Evolutionary conservation across 2,113 vertebrate species (phyloP).

Genomic region (Dunckerocampus dactyliophorus): DNA sequence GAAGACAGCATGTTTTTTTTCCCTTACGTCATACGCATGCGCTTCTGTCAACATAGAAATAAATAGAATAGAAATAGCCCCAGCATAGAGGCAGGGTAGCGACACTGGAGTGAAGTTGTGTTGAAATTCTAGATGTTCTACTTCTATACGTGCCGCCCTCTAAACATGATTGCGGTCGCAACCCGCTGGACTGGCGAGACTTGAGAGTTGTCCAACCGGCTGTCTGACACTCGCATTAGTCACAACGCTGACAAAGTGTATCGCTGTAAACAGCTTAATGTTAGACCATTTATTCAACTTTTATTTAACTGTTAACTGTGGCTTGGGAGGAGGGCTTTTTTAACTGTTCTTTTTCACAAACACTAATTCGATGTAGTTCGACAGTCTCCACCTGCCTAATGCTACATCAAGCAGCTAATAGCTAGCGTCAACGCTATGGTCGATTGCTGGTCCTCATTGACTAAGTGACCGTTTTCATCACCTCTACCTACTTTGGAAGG

Average conservation of each 20-base stretch:
- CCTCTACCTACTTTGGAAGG: conserved; percentile 43
- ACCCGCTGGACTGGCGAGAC: conserved; percentile 3
- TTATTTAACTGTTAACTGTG: background rate
- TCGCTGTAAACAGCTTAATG: background rate
- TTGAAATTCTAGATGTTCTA: background rate
- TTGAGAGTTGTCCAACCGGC: conserved; percentile 12
- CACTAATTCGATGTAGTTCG: background rate
- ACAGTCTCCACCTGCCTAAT: conserved; percentile 45
- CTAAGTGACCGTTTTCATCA: conserved; percentile 17
- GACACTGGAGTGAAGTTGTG: too few species aligned
- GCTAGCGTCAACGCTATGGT: conserved; percentile 32
- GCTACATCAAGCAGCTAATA: conserved; percentile 30
- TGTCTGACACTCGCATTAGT: background rate
- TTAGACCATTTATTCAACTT: background rate
- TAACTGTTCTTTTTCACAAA: background rate
- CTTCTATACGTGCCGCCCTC: background rate
- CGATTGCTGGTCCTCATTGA: conserved; percentile 39
- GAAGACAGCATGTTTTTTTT: background rate
- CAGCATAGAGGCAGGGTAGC: too few species aligned
- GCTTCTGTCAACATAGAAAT: background rate
- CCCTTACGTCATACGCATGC: background rate
- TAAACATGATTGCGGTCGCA: background rate
- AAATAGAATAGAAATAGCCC: background rate
- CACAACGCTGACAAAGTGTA: background rate
- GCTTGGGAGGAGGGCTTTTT: too few species aligned